phyloP scores from a whole-genome alignment of 2,888 invertebrate genomes.

The Crioceris asparagi region DNA sequence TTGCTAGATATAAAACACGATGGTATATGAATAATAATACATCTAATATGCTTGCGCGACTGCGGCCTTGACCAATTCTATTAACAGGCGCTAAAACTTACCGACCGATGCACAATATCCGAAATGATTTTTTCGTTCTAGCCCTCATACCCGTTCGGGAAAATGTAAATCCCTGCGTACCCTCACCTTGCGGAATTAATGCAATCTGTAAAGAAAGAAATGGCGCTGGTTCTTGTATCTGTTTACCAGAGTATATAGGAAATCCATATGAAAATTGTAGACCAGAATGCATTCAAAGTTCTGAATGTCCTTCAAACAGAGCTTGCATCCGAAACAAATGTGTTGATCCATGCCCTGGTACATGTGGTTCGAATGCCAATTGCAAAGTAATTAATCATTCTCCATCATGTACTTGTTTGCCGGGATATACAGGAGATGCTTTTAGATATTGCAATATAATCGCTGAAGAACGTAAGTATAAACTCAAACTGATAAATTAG shows the following conservation, averaged over 20 bases:
- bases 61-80: too few relatives aligned
- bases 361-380: conserved; percentile 56
- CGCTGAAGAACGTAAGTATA: conserved; percentile 36
- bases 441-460: conserved; percentile 40
- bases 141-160: conserved; percentile 21
- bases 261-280: conserved; percentile 67
- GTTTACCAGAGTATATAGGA: conserved; percentile 59
- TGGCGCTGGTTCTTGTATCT: conserved; percentile 62
- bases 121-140: conserved; percentile 18
- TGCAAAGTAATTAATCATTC: conserved; percentile 57
- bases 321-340: conserved; percentile 58
- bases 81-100: conserved; percentile 1
- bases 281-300: conserved; percentile 55
- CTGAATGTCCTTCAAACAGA: conserved; percentile 52
- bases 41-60: too few relatives aligned
- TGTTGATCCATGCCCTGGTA: conserved; percentile 56
- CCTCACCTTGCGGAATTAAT: conserved; percentile 55
- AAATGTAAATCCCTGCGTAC: conserved; percentile 49
- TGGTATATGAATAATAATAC: too few relatives aligned
- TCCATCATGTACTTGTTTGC: conserved; percentile 50
- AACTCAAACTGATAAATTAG: not conserved
- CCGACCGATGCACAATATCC: too few relatives aligned
- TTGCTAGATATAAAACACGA: conserved; percentile 1
- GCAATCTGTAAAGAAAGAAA: conserved; percentile 65
- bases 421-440: conserved; percentile 57